Evolutionary conservation across 2,888 invertebrate genomes (phyloP).

Genomic region (Clepsis dumicolana): DNA sequence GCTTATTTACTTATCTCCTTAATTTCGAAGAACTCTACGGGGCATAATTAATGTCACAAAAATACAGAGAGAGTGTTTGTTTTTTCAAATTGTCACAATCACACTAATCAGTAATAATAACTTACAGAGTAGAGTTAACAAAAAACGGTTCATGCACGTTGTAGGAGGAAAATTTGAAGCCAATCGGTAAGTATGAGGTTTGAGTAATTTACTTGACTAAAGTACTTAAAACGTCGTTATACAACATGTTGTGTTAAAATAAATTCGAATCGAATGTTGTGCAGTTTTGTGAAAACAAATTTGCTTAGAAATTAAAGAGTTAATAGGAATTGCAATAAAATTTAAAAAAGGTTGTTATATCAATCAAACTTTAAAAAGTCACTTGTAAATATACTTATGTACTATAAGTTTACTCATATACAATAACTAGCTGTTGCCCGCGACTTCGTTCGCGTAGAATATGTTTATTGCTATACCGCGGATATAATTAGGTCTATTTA

Average conservation of each 20-base stretch:
- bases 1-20: not conserved
- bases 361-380: too few species aligned
- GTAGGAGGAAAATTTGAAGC: slow-evolving; percentile 15
- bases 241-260: not conserved
- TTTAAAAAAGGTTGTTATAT: too few species aligned
- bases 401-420: too few species aligned
- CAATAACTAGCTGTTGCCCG: too few species aligned
- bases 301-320: not conserved
- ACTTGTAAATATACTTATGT: too few species aligned
- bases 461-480: too few species aligned
- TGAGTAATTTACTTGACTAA: slow-evolving; percentile 1
- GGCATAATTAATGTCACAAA: not conserved
- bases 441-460: too few species aligned
- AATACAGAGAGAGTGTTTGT: not conserved
- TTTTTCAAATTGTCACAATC: not conserved
- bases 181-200: not conserved
- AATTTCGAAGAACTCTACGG: not conserved
- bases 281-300: not conserved
- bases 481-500: too few species aligned
- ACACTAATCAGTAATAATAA: slow-evolving; percentile 2
- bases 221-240: not conserved
- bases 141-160: not conserved
- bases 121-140: not conserved
- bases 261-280: not conserved
- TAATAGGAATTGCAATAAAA: not conserved